phyloP scores from a whole-genome alignment of 2,888 invertebrate species.

The Oxyteleia sp. region DNA sequence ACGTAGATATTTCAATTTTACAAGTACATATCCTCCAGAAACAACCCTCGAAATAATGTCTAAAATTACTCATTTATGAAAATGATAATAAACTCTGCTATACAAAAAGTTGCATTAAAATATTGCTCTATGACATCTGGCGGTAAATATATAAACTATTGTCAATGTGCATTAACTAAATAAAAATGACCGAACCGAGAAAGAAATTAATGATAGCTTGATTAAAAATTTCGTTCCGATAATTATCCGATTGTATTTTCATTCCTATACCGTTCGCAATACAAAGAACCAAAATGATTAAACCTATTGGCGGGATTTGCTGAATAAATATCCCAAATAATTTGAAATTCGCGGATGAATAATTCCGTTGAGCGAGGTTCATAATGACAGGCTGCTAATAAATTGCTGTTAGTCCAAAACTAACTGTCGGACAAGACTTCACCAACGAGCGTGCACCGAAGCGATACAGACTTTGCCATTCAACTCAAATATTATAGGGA shows the following conservation, averaged over 20 bases:
- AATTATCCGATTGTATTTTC: constrained; percentile 34
- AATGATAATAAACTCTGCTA: no score
- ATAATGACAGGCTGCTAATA: constrained; percentile 44
- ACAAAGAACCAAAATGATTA: constrained; percentile 40
- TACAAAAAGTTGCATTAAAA: no score
- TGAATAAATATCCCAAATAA: constrained; percentile 59
- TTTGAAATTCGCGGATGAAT: constrained; percentile 62
- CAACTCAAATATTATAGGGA: constrained; percentile 41
- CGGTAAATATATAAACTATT: no score
- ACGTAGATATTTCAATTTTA: no score
- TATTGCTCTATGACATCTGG: no score
- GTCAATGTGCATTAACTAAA: no score
- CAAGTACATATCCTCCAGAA: no score
- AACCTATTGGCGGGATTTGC: constrained; percentile 33
- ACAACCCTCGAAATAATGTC: no score
- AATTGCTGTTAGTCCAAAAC: constrained; percentile 38
- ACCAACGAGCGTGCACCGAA: background rate
- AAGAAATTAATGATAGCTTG: constrained; percentile 1
- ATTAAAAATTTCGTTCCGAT: constrained; percentile 15
- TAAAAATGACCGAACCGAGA: no score
- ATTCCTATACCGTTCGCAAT: background rate
- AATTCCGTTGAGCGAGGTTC: constrained; percentile 33
- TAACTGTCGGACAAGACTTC: constrained; percentile 12
- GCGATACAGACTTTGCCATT: constrained; percentile 25
- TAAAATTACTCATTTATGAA: no score